Conservation (phyloP, 2,888 invertebrate species). For the Choreutis nemorana region DNA sequence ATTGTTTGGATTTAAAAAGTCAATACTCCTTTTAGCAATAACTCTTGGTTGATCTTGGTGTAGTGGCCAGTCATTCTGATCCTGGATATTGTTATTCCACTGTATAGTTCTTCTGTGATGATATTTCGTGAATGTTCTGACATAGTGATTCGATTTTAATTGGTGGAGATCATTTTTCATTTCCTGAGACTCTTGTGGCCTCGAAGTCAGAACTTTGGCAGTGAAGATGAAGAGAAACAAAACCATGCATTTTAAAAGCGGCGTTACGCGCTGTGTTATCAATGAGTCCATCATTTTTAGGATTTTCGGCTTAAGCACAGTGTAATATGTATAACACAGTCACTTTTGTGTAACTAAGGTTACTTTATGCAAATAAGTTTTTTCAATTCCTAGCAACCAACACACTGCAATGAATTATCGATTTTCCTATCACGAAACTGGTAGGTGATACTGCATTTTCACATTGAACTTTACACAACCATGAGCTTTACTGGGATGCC, state of each 20-base stretch:
- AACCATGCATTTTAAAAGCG: conserved; percentile 50
- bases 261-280: conserved; percentile 42
- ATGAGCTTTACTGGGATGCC: too few relatives aligned
- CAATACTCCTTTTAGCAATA: conserved; percentile 16
- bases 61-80: conserved; percentile 26
- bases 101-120: conserved; percentile 52
- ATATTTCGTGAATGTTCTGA: conserved; percentile 56
- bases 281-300: conserved; percentile 43
- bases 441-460: too few relatives aligned
- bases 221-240: conserved; percentile 56
- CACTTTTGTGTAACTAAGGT: too few relatives aligned
- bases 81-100: conserved; percentile 29
- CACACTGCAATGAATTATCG: conserved; percentile 42
- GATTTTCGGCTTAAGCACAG: too few relatives aligned
- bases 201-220: conserved; percentile 51
- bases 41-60: conserved; percentile 26
- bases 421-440: conserved; percentile 26
- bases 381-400: conserved; percentile 38
- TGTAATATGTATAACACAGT: too few relatives aligned
- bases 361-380: too few relatives aligned
- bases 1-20: conserved; percentile 8
- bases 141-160: conserved; percentile 42
- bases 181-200: conserved; percentile 46
- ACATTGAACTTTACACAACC: too few relatives aligned
- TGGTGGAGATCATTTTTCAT: conserved; percentile 41